Evolutionary conservation across 2,113 vertebrate species (phyloP).

Genomic region (Ammodytes marinus): DNA sequence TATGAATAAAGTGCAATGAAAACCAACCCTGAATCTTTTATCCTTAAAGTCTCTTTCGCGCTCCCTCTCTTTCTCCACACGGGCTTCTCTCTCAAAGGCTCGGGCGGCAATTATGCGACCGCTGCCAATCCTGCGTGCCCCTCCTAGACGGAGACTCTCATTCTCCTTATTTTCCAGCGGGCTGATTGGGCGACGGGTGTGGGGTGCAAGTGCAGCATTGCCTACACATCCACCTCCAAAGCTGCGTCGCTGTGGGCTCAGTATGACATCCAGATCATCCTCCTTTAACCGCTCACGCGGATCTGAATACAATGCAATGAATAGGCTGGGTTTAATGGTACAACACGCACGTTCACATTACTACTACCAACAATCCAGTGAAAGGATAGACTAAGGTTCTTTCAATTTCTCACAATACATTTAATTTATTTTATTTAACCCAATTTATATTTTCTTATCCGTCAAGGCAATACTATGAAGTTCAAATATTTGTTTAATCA

Average conservation of each 20-base stretch:
- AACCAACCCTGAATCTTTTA: conserved; percentile 94
- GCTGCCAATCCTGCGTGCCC: conserved; percentile 93
- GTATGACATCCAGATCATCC: conserved; percentile 95
- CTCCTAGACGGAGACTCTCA: conserved; percentile 90
- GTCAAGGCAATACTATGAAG: neutral
- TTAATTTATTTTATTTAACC: neutral
- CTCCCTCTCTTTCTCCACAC: conserved; percentile 92
- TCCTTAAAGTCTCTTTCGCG: conserved; percentile 96
- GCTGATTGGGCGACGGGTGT: conserved; percentile 90
- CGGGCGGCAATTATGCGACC: conserved; percentile 94
- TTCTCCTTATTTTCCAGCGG: conserved; percentile 95
- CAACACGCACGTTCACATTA: neutral
- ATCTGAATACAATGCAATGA: conserved; percentile 81
- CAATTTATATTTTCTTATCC: neutral
- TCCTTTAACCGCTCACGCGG: conserved; percentile 96
- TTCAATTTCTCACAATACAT: neutral
- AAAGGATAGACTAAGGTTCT: neutral
- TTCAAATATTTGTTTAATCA: neutral
- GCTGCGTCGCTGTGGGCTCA: conserved; percentile 97
- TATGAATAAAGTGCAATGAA: neutral
- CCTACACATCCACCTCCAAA: conserved; percentile 97
- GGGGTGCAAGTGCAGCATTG: conserved; percentile 79
- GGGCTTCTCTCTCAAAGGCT: conserved; percentile 92
- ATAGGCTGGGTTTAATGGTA: neutral
- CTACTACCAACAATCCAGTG: neutral